Evolutionary conservation across 1,140 invertebrate genomes (phyloP), one percentile per base, ranked within the genome.

Genomic region (Ceratina calcarata): DNA sequence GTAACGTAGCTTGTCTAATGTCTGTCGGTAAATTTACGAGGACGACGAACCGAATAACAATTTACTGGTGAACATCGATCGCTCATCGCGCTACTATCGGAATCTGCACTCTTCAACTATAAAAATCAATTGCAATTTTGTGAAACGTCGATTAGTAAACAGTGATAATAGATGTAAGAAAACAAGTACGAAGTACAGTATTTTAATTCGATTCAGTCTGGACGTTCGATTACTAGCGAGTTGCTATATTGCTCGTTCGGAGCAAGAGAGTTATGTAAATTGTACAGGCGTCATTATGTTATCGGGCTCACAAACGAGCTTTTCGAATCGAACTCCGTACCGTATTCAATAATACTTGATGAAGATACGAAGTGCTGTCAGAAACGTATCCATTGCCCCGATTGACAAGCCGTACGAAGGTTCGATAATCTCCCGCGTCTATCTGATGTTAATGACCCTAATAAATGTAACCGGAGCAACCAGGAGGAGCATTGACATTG

Each of bases 381-480:
- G 53, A 67, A 69, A 61, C 16, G 27, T 71, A 71, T 80, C 67
- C 61, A 76, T 78, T 71, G 68, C 73, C 72, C 66, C 6, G 73
- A 37, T 20, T 67, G 62, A 68, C 70, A 64, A 76, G 74, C 60
- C 24, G 53, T 55, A 60, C 55, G 61, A 82, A 64, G 65, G 64
- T 57, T 27, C 45, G 45, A 75, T 76, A 81, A 87, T 87, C 87
- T 90, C 84, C 80, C 89, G 89, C 88, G 86, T 84, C 78, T 91
- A 91, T 92, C 89, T 86, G 85, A 92, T 91, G 90, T 91, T 92
- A 92, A 92, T 90, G 90, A 92, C 88, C 89, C 81, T 92, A 91
- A 92, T 91, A 89, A 92, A 91, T 88, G 89, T 91, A 90, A 92
- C 89, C 91, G 82, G 87, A 90, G 87, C 85, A 83, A 77, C 80